Percentiles rank a stretch among this genome's conserved stretches.
phyloP scores from a whole-genome alignment of 1,140 invertebrate genomes.

The Agrypnia vestita region DNA sequence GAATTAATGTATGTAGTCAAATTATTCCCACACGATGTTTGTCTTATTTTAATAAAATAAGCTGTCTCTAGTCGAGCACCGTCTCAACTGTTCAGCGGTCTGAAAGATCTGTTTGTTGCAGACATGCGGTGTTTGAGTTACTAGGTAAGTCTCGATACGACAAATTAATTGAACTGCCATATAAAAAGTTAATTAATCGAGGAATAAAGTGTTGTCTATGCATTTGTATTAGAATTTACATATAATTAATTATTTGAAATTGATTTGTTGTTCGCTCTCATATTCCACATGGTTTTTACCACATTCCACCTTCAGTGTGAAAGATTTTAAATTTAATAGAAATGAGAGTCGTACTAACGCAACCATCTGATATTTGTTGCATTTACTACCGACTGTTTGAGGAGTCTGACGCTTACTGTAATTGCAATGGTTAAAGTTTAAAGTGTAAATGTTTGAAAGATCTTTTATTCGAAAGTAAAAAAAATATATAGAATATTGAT shows the following conservation, averaged over 20 bases:
- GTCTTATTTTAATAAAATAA: conserved; percentile 43
- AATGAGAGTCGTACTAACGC: background rate
- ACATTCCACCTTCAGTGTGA: conserved; percentile 18
- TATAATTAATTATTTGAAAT: background rate
- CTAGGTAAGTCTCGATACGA: conserved; percentile 6
- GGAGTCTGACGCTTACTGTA: background rate
- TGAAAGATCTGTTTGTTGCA: conserved; percentile 45
- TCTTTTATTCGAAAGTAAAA: too few relatives aligned
- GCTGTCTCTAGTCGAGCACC: conserved; percentile 44
- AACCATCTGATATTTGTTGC: background rate
- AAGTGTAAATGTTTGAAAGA: too few relatives aligned
- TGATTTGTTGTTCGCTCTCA: background rate
- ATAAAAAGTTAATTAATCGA: conserved; percentile 18
- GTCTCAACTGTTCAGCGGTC: conserved; percentile 50
- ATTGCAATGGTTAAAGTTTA: too few relatives aligned
- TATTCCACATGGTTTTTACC: conserved; percentile 12
- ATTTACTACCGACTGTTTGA: background rate
- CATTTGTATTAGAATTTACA: conserved; percentile 5
- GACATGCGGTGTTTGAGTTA: background rate
- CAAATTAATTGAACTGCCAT: conserved; percentile 28
- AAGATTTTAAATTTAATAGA: background rate
- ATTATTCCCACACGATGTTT: conserved; percentile 9
- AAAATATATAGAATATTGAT: too few relatives aligned
- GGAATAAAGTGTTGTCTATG: background rate
- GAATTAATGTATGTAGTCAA: too few relatives aligned